Evolutionary conservation across 2,797 vertebrate species (phyloP).

Genomic region (Sebastes diaconus): DNA sequence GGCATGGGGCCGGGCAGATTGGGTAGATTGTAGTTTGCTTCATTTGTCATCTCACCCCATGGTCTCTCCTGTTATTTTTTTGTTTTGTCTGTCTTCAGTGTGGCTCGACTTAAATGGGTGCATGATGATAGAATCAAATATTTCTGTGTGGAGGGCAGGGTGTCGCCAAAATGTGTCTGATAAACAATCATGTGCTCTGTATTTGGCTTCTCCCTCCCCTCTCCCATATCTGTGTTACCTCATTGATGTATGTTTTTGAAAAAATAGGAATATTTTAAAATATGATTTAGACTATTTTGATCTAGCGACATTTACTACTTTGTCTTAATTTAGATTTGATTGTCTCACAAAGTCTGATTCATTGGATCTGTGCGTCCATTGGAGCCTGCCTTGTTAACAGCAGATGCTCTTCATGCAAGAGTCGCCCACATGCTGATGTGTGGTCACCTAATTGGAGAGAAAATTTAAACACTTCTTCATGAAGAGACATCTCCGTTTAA

Average conservation of each 20-base stretch:
- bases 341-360: conserved; percentile 45
- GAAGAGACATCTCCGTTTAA: conserved; percentile 57
- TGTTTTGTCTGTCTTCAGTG: conserved; percentile 35
- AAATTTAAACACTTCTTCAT: conserved; percentile 52
- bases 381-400: conserved; percentile 50
- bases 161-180: conserved; percentile 28
- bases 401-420: conserved; percentile 58
- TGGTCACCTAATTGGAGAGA: conserved; percentile 36
- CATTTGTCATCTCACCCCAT: conserved; percentile 73
- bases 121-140: conserved; percentile 35
- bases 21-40: conserved; percentile 54
- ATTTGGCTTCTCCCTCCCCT: conserved; percentile 54
- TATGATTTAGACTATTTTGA: conserved; percentile 6
- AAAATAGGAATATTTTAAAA: not conserved
- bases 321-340: conserved; percentile 34
- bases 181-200: not conserved
- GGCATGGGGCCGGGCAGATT: conserved; percentile 56
- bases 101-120: conserved; percentile 51
- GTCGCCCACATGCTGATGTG: conserved; percentile 28
- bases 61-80: conserved; percentile 48
- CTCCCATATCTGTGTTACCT: conserved; percentile 17
- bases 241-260: conserved; percentile 1
- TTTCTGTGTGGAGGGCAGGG: conserved; percentile 18
- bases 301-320: conserved; percentile 15
- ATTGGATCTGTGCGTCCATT: conserved; percentile 44